Base-by-base conservation (phyloP, 2,113 vertebrate genomes). In the Mesoclemmys tuberculata region DNA sequence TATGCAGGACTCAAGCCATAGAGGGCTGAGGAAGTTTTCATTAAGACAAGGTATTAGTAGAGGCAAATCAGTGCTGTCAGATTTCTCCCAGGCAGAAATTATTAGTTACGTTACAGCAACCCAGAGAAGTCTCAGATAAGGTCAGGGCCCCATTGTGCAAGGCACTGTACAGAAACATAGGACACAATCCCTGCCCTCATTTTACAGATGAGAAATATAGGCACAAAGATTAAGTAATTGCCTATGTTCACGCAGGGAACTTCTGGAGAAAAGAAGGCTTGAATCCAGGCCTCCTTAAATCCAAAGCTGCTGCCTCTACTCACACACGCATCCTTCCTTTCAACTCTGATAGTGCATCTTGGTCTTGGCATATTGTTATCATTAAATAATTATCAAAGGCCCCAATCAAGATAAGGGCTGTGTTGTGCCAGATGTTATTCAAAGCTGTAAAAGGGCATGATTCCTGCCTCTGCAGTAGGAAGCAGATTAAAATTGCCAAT, bases 81-180 rank as follows among this genome's bases (percentile, higher is more conserved):
- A 1, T 41, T 90, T 82, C 48, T 80, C 41, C 24, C 56, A 26
- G 3, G 38, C 29, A 10, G 11, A 1, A 8, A 64, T 44, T 71
- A 84, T 93, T 24, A 55, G 55, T 35, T 78, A 22, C 55, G 48
- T 51, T 27, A 1, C 46, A 26, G 27, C 10, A 7, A 38, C 19
- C 26, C 24, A 58, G 10, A 58, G 56, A 31, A 46, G 0, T 31
- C 19, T 61, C 49, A 31, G 6, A 19, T 0, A 0, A 16, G 35
- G 16, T 82, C 61, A 46, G 10, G 31, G 35, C 48, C 12, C 4
- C 11, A 27, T 21, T 27, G 74, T 77, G 74, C 24, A 27, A 44
- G 74, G 41, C 3, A 3, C 41, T 77, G 41, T 77, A 46, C 26
- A 46, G 74, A 13, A 27, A 44, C 41, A 46, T 44, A 46, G 41